These are phyloP conservation scores for Apostichopus parvimensis DNA, from an alignment of 35 echinoderm and acorn worm species.

Conservation along the genomic window DNA sequence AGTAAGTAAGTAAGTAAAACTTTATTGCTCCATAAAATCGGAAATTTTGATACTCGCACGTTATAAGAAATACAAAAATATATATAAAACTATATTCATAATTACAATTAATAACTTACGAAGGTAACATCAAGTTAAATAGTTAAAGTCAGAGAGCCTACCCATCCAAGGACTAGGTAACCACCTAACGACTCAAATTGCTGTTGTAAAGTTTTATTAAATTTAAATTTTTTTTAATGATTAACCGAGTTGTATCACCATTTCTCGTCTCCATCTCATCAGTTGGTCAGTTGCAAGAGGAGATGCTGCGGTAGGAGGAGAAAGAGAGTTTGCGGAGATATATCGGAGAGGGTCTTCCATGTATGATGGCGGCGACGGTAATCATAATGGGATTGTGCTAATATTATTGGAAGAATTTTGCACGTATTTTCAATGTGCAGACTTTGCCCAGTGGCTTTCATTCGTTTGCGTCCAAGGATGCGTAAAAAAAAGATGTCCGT, in stretches of 20 bases:
- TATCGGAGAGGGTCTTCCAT: slow-evolving; percentile 54
- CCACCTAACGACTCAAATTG: no score
- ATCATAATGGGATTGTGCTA: slow-evolving; percentile 4
- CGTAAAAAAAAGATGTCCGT: not conserved
- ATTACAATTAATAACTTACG: no score
- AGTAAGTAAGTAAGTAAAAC: not conserved
- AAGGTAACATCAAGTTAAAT: no score
- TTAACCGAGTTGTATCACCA: not conserved
- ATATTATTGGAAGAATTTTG: not conserved
- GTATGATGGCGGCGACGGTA: slow-evolving; percentile 15
- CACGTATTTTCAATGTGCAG: not conserved
- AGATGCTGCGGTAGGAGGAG: slow-evolving; percentile 50
- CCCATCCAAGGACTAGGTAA: no score
- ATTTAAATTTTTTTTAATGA: not conserved
- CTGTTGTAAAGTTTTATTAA: not conserved
- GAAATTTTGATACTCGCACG: no score
- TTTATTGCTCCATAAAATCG: no score
- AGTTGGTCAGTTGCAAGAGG: slow-evolving; percentile 51
- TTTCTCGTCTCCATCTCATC: not conserved
- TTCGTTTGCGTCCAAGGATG: not conserved
- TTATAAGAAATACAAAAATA: no score
- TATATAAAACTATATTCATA: no score
- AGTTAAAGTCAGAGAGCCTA: no score
- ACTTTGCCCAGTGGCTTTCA: slow-evolving; percentile 42
- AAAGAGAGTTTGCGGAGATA: slow-evolving; percentile 16